Evolutionary conservation across 37 sponge, comb jelly and placozoan species (phyloP).

Genomic region (Aphrocallistes beatrix): DNA sequence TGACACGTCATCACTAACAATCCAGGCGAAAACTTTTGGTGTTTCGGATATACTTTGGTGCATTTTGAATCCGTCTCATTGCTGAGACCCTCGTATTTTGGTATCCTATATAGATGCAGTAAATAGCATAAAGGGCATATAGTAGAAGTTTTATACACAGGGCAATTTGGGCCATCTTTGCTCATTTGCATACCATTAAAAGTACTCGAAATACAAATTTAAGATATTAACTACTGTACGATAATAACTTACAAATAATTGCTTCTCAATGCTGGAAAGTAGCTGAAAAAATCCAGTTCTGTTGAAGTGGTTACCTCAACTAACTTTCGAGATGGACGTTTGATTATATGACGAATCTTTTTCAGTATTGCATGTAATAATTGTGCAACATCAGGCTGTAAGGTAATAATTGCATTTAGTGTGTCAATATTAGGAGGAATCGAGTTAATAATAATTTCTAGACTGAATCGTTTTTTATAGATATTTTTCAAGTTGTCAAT

Average conservation of each 20-base stretch:
- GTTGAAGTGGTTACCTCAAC: neutral
- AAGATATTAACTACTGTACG: no score
- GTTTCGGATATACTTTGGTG: neutral
- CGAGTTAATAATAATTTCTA: neutral
- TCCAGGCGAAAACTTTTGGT: neutral
- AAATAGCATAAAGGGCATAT: no score
- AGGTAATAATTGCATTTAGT: neutral
- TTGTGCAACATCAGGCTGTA: neutral
- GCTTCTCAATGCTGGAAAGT: neutral
- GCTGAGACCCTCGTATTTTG: neutral
- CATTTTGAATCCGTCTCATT: neutral
- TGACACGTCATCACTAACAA: neutral
- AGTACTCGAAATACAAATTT: no score
- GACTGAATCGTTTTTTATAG: neutral
- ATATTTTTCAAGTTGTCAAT: neutral
- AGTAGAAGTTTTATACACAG: no score
- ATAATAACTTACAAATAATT: neutral
- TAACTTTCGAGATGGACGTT: neutral
- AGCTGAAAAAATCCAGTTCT: neutral
- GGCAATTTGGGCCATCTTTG: no score
- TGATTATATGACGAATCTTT: neutral
- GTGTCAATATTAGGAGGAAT: neutral
- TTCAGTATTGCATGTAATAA: neutral
- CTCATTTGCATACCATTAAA: no score
- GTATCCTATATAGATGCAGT: neutral